Percentiles rank a stretch among this genome's conserved stretches.
These are phyloP conservation scores for Motacilla tschutschensis DNA, from an alignment of 2,113 vertebrate species.

Conservation along the genomic window DNA sequence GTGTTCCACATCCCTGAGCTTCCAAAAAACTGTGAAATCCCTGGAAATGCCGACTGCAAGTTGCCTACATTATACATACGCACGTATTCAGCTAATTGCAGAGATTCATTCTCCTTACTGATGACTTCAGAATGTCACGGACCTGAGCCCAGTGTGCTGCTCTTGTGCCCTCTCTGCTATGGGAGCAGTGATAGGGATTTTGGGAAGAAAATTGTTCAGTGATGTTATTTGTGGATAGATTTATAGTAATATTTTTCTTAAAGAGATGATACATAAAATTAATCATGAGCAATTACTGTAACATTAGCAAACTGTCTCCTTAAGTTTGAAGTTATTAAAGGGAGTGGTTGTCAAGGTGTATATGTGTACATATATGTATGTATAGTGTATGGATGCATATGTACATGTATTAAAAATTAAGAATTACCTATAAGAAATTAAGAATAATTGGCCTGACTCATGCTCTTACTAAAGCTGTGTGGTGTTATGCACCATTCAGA, in stretches of 20 bases:
- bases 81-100: fast-evolving
- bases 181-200: neutral
- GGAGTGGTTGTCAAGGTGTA: neutral
- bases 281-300: neutral
- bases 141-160: neutral
- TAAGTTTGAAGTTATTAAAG: neutral
- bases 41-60: fast-evolving
- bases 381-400: neutral
- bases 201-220: neutral
- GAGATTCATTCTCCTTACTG: neutral
- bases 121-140: neutral
- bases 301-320: neutral
- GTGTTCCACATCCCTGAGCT: neutral
- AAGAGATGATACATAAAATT: neutral
- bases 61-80: fast-evolving
- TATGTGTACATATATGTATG: neutral
- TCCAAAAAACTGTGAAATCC: neutral
- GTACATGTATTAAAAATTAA: neutral
- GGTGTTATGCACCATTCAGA: neutral
- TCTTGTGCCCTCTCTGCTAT: neutral
- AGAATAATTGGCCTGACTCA: neutral
- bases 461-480: neutral
- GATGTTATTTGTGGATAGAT: neutral
- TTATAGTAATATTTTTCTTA: neutral
- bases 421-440: neutral